phyloP scores from a whole-genome alignment of 2,113 vertebrate genomes.

The Rhadina sibilatrix region DNA sequence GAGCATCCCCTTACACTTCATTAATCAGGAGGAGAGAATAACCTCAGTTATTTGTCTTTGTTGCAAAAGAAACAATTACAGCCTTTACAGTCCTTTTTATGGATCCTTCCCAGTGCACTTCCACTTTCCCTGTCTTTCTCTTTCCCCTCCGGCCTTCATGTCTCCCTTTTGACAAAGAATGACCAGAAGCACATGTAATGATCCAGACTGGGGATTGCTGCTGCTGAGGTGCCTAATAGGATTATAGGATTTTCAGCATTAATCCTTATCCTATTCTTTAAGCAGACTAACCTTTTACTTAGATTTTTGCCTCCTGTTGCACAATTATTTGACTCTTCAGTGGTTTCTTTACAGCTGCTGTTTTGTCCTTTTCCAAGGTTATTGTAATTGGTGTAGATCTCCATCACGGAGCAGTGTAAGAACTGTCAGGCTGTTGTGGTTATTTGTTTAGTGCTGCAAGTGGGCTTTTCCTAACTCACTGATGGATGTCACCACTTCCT shows the following conservation, averaged over 20 bases:
- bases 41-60: not conserved
- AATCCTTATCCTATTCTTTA: constrained; percentile 35
- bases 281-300: constrained; percentile 46
- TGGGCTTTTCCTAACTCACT: not conserved
- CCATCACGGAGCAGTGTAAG: not conserved
- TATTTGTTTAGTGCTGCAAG: not conserved
- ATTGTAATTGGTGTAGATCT: not conserved
- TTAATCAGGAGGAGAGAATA: not conserved
- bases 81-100: not conserved
- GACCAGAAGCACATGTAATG: rapidly evolving
- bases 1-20: not conserved
- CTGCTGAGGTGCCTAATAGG: constrained; percentile 14
- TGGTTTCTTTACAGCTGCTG: not conserved
- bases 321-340: not conserved
- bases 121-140: not conserved
- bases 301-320: constrained; percentile 42
- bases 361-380: not conserved
- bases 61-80: not conserved
- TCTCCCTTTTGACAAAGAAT: not conserved
- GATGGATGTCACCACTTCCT: not conserved
- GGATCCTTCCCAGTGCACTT: not conserved
- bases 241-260: constrained; percentile 40
- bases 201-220: not conserved
- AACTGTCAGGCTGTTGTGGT: not conserved
- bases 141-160: rapidly evolving